A percentile compares a stretch with the other conserved stretches of the same genome.
phyloP scores from a whole-genome alignment of 2,797 vertebrate species.

The Syndactyla subalaris region DNA sequence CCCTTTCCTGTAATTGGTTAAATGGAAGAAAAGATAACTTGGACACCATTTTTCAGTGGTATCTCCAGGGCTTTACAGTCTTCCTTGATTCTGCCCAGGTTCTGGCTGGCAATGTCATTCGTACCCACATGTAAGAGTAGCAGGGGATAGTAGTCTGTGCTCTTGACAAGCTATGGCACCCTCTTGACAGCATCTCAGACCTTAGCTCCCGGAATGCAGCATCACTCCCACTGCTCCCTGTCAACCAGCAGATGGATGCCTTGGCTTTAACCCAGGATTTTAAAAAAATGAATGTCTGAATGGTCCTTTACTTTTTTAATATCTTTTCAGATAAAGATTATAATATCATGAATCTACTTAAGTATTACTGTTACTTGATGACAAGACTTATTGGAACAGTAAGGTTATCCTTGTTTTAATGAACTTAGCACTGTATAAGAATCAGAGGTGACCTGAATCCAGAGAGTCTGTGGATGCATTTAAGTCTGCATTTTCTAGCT shows the following conservation, averaged over 20 bases:
- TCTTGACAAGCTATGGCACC: not conserved
- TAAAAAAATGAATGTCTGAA: not conserved
- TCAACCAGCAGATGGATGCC: not conserved
- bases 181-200: not conserved
- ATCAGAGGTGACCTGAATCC: not conserved
- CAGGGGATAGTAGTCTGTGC: not conserved
- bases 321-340: not conserved
- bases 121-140: not conserved
- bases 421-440: not conserved
- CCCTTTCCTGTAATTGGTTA: not conserved
- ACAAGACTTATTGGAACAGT: not conserved
- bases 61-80: not conserved
- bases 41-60: not conserved
- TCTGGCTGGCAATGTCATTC: not conserved
- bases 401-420: not conserved
- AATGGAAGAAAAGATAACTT: not conserved
- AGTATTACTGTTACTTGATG: not conserved
- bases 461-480: not conserved
- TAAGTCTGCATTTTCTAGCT: not conserved
- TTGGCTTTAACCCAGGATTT: not conserved
- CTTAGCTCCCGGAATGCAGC: not conserved
- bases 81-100: not conserved
- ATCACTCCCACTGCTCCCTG: not conserved
- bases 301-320: not conserved
- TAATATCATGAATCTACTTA: not conserved